Evolutionary conservation across 1,140 invertebrate genomes (phyloP), one percentile per base, ranked within the genome.

Genomic region (Drosophila mauritiana): DNA sequence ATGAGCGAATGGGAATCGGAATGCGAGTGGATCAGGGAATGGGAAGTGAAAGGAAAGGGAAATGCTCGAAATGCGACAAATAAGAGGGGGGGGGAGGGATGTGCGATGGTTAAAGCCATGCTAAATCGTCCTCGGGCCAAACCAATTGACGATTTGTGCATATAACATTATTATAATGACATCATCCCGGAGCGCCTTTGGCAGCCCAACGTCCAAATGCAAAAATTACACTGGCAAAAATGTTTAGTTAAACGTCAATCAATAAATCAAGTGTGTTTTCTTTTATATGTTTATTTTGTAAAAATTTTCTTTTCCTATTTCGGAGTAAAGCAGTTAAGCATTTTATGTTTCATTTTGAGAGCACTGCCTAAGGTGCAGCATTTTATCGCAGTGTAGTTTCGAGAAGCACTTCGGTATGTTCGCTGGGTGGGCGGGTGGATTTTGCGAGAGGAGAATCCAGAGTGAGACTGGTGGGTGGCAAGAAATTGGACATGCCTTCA

Each of bases 121-220:
- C 48, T 48, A 56, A 69, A 56, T 69, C 51, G 51, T 70, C 36
- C 65, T 27, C 49, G 31, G 72, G 49, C 49, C 55, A 57, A 78
- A 76, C 69, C 77, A 74, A 77, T 80, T 73, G 67, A 58, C 75
- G 82, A 85, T 78, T 81, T 78, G 59, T 67, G 69, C 78, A 82
- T 63, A 73, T 74, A 74, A 73, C 77, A 48, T 81, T 78, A 63
- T 64, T 86, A 82, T 86, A 88, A 86, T 82, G 78, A 75, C 69
- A 81, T 86, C 78, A 85, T 59, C 31, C 46, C 37, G 13, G 2
- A 42, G 27, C 46, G 52, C 40, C 67, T 51, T n/a, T 56, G 62
- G 48, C 46, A 56, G 49, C 20, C 57, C 56, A 48, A 15, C 5
- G 45, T 68, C 46, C 64, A 36, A 74, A 49, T 15, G 46, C 64